These are phyloP conservation scores for Pipra filicauda DNA, from an alignment of 2,113 vertebrate species.

Conservation along the genomic window DNA sequence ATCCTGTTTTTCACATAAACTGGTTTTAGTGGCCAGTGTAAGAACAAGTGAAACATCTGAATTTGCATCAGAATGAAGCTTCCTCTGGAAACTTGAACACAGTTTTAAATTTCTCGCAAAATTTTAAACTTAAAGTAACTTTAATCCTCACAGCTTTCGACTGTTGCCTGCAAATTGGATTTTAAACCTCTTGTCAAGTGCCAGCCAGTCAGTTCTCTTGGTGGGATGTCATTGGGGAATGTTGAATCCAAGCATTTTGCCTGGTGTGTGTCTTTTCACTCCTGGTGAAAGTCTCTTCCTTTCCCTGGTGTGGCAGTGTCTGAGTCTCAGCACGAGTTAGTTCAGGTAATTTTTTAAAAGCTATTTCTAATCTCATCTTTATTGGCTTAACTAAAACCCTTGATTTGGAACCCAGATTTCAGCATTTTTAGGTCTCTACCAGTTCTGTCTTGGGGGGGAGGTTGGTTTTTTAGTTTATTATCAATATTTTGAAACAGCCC, in stretches of 20 bases:
- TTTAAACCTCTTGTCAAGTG: background rate
- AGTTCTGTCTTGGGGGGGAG: background rate
- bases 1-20: background rate
- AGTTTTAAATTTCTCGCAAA: background rate
- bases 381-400: background rate
- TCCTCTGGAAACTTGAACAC: background rate
- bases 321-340: rapidly evolving
- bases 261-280: too few species aligned
- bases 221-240: background rate
- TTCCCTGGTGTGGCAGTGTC: too few species aligned
- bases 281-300: background rate
- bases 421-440: rapidly evolving
- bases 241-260: background rate
- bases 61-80: background rate
- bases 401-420: background rate
- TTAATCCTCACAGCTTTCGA: background rate
- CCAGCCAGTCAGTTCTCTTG: background rate
- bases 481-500: rapidly evolving
- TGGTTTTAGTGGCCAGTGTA: background rate
- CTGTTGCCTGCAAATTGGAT: background rate
- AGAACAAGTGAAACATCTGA: background rate
- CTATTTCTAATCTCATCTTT: background rate
- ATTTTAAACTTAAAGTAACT: too few species aligned
- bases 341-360: background rate
- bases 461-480: rapidly evolving